Percentiles rank a stretch among this genome's conserved stretches.
These are phyloP conservation scores for Montipora capricornis DNA, from an alignment of 64 coral and sea anemone species.

Conservation along the genomic window DNA sequence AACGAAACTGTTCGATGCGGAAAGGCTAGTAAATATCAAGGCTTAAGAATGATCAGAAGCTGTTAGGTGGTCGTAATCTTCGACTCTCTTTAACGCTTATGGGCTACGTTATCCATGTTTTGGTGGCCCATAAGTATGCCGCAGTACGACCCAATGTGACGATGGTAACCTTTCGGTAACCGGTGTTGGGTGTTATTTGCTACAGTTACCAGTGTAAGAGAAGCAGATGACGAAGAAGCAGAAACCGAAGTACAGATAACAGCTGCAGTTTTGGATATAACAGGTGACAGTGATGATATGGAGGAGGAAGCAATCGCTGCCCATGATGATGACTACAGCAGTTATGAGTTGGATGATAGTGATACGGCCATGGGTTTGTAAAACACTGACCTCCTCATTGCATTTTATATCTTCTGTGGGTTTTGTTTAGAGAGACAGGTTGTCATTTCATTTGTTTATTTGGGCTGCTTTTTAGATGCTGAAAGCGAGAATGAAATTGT, in stretches of 20 bases:
- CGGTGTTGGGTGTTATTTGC: background rate
- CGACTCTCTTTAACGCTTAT: too few relatives aligned
- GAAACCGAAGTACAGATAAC: constrained; percentile 91
- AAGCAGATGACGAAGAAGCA: constrained; percentile 15
- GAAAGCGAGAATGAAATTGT: constrained; percentile 26
- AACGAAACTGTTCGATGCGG: too few relatives aligned
- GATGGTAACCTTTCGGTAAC: too few relatives aligned
- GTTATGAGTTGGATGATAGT: constrained; percentile 89
- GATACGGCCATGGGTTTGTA: constrained; percentile 72
- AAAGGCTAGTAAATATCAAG: too few relatives aligned
- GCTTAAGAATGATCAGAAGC: too few relatives aligned
- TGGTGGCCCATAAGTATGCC: too few relatives aligned
- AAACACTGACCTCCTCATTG: background rate
- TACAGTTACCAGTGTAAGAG: background rate
- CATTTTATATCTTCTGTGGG: background rate
- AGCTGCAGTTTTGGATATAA: constrained; percentile 88
- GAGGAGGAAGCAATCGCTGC: constrained; percentile 46
- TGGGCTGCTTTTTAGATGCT: background rate
- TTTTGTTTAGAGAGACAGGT: too few relatives aligned
- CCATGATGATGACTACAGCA: constrained; percentile 85
- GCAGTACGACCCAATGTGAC: too few relatives aligned
- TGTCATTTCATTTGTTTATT: background rate
- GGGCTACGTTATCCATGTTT: too few relatives aligned
- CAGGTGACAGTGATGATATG: constrained; percentile 77
- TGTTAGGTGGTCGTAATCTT: too few relatives aligned